Base-by-base conservation (phyloP, 1,140 invertebrate genomes). In the Stegodyphus mimosarum region DNA sequence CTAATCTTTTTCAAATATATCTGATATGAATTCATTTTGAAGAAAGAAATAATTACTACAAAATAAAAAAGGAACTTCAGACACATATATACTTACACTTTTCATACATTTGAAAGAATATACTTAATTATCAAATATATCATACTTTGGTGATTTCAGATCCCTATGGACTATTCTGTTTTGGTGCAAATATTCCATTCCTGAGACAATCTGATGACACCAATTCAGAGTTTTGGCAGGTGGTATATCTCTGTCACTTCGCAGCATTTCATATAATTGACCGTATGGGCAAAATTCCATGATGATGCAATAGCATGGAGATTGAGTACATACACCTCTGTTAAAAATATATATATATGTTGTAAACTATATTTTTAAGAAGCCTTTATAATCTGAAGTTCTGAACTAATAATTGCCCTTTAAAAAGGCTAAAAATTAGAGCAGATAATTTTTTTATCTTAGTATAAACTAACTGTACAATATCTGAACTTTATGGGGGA, bases 271-370 rank as follows among this genome's bases (percentile, higher is more conserved):
- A 89, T 97, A 99, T n/a, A 99, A 92, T 64, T 97, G 95, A 10
- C 98, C 98, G 90, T 96, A 96, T 4, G 97, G 96, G 90, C 98
- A 99, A 91, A 94, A 99, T 90, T 99, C 98, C 98, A 99, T 99
- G 48, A 99, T 94, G 87, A 99, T 96, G 90, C 97, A 98, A 90
- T 95, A 98, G 89, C 95, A 96, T 4, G 97, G 97, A 17, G 96
- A 93, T 89, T 97, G 94, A 0, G 95, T 98, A 89, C 96, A 98
- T 9, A 98, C 95, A 66, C 97, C 98, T 89, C 87, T 88, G 17
- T 73, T 18, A 74, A 77, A 64, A 63, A 17, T n/a, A 81, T 6
- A 76, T 48, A 76, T 60, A 60, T 60, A 15, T 33, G 33, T 33
- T 33, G 33, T 33, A 33, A 33, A 33, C 33, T 33, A 33, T 33